phyloP scores from a whole-genome alignment of 2,888 invertebrate species.

The Tigriopus californicus region DNA sequence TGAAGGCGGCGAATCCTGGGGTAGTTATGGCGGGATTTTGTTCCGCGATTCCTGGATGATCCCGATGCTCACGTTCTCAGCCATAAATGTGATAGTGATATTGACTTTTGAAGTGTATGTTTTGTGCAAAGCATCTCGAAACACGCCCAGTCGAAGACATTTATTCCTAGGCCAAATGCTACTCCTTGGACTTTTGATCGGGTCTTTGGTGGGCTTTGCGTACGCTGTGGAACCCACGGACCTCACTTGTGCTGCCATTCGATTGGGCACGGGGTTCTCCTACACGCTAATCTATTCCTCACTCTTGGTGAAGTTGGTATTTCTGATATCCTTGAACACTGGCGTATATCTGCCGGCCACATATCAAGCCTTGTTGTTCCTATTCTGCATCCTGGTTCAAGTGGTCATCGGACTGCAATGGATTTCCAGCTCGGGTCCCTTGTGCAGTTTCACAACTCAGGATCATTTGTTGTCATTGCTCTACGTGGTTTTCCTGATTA shows the following conservation, averaged over 20 bases:
- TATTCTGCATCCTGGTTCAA: slow-evolving; percentile 78
- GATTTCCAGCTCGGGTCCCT: slow-evolving; percentile 25
- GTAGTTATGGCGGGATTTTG: slow-evolving; percentile 4
- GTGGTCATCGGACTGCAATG: slow-evolving; percentile 28
- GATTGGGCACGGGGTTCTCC: slow-evolving; percentile 57
- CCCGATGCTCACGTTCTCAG: slow-evolving; percentile 63
- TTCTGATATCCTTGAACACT: slow-evolving; percentile 71
- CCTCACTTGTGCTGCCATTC: slow-evolving; percentile 58
- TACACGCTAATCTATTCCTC: slow-evolving; percentile 68
- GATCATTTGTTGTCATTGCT: slow-evolving; percentile 51
- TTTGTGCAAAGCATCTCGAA: slow-evolving; percentile 49
- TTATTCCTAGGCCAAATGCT: slow-evolving; percentile 70
- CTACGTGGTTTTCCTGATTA: slow-evolving; percentile 61
- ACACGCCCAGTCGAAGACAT: slow-evolving; percentile 61
- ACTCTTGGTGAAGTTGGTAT: slow-evolving; percentile 78
- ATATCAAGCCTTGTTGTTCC: slow-evolving; percentile 64
- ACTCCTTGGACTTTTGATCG: slow-evolving; percentile 58
- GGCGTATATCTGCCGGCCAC: slow-evolving; percentile 80
- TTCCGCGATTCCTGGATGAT: slow-evolving; percentile 66
- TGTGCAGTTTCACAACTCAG: slow-evolving; percentile 26
- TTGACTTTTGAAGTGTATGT: slow-evolving; percentile 67
- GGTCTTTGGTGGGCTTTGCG: slow-evolving; percentile 58
- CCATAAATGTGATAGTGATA: slow-evolving; percentile 63
- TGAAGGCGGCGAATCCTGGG: background rate
- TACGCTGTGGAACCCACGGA: slow-evolving; percentile 57